These are phyloP conservation scores for Hoplodrina blanda DNA, from an alignment of 2,888 invertebrate species.

Conservation along the genomic window DNA sequence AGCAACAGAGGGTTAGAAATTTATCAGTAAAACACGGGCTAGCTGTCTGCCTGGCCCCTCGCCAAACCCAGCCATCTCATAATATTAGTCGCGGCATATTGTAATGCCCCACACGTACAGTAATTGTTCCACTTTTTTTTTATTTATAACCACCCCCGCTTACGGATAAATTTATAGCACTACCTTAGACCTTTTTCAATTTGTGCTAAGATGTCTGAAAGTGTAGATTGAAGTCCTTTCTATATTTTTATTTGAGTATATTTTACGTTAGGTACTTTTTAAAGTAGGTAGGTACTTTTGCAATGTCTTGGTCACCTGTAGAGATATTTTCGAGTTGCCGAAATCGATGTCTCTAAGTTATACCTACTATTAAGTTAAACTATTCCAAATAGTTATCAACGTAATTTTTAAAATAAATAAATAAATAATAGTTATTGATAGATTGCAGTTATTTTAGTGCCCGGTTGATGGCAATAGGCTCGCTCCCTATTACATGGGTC, in stretches of 20 bases:
- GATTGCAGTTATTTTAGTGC: too few species aligned
- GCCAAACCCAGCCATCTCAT: conserved; percentile 60
- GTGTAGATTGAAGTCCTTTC: conserved; percentile 10
- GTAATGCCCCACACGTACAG: conserved; percentile 48
- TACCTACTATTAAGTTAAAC: too few species aligned
- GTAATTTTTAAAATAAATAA: too few species aligned
- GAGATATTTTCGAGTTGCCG: conserved; percentile 2
- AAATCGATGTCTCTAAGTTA: not conserved
- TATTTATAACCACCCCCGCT: conserved; percentile 51
- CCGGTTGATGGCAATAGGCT: too few species aligned
- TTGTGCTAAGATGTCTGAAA: conserved; percentile 45
- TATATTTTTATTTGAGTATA: conserved; percentile 29
- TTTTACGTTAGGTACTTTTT: conserved; percentile 31
- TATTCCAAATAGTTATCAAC: too few species aligned
- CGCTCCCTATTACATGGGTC: too few species aligned
- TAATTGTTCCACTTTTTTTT: conserved; percentile 58
- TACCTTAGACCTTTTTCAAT: conserved; percentile 60
- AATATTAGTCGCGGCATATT: conserved; percentile 56
- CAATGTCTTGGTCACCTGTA: conserved; percentile 8
- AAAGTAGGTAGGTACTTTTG: conserved; percentile 41
- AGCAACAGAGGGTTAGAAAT: too few species aligned
- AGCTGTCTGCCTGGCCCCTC: conserved; percentile 45
- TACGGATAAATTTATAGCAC: conserved; percentile 49
- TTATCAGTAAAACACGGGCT: not conserved
- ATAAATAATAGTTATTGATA: too few species aligned